phyloP scores from a whole-genome alignment of 2,888 invertebrate genomes.

The Pachymerium ferrugineum region DNA sequence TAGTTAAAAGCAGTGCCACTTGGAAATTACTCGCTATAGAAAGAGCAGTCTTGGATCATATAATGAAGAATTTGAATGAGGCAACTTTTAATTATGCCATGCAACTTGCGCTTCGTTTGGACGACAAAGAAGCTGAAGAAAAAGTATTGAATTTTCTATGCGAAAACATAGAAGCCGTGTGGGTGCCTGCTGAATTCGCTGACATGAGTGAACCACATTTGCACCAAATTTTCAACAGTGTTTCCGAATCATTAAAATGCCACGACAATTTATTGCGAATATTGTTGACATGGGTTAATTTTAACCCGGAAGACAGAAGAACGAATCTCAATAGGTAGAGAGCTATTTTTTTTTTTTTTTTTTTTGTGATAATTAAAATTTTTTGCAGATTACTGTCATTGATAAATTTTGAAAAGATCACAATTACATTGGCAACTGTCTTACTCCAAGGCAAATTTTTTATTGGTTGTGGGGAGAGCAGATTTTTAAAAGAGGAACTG shows the following conservation, averaged over 20 bases:
- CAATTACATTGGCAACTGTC: not conserved
- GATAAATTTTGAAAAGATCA: not conserved
- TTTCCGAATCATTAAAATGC: not conserved
- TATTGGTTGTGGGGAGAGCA: not conserved
- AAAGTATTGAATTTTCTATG: not conserved
- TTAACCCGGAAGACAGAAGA: conserved; percentile 3
- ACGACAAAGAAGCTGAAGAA: not conserved
- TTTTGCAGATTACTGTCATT: not conserved
- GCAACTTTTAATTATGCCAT: not conserved
- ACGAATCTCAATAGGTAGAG: not conserved
- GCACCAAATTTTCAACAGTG: not conserved
- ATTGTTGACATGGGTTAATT: conserved; percentile 5
- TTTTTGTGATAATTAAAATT: not conserved
- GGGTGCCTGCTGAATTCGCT: conserved; percentile 14
- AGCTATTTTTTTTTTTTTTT: not conserved
- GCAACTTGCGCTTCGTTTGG: not conserved
- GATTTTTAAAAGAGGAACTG: not conserved
- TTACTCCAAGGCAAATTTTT: not conserved
- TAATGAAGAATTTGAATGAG: not conserved
- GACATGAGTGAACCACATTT: not conserved
- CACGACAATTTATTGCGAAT: conserved; percentile 13
- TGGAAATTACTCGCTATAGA: not conserved
- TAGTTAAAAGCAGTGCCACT: not conserved
- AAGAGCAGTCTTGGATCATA: not conserved
- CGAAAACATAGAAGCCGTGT: not conserved